phyloP scores from a whole-genome alignment of 2,113 vertebrate genomes.

The Oplegnathus fasciatus region DNA sequence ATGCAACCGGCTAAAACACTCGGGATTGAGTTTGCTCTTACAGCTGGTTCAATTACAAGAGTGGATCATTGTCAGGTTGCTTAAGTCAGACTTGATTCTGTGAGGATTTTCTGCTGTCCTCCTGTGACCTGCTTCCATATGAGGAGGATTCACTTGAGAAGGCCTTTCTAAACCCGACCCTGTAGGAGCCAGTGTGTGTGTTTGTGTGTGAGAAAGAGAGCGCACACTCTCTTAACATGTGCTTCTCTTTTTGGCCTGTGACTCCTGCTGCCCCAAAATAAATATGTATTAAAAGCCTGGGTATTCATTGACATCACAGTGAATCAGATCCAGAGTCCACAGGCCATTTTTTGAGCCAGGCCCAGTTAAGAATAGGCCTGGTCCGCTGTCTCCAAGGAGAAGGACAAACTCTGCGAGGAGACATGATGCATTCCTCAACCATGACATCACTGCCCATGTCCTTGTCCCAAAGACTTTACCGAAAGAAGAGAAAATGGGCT shows the following conservation, averaged over 20 bases:
- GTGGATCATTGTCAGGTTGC: conserved; percentile 12
- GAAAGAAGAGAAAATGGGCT: conserved; percentile 58
- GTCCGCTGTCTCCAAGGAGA: conserved; percentile 66
- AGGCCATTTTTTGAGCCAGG: conserved; percentile 50
- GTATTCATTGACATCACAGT: conserved; percentile 64
- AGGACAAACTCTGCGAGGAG: conserved; percentile 52
- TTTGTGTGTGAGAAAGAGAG: conserved; percentile 1
- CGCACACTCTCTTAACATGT: conserved; percentile 27
- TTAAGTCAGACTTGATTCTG: conserved; percentile 26
- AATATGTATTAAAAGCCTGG: conserved; percentile 65
- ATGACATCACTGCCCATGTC: conserved; percentile 59
- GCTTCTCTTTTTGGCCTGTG: conserved; percentile 54
- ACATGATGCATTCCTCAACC: conserved; percentile 70
- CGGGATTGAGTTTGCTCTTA: conserved; percentile 32
- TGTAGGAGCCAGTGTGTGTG: conserved; percentile 9
- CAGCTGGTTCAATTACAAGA: conserved; percentile 10
- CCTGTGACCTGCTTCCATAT: conserved; percentile 9
- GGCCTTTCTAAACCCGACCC: conserved; percentile 13
- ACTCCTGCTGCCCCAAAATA: conserved; percentile 64
- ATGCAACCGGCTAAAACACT: conserved; percentile 1
- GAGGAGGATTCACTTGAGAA: conserved; percentile 21
- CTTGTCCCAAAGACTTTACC: conserved; percentile 71
- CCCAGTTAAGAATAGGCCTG: conserved; percentile 67
- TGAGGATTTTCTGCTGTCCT: conserved; percentile 43
- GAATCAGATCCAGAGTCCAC: conserved; percentile 54